Evolutionary conservation across 2,113 vertebrate species (phyloP).

Genomic region (Hyperoodon ampullatus): DNA sequence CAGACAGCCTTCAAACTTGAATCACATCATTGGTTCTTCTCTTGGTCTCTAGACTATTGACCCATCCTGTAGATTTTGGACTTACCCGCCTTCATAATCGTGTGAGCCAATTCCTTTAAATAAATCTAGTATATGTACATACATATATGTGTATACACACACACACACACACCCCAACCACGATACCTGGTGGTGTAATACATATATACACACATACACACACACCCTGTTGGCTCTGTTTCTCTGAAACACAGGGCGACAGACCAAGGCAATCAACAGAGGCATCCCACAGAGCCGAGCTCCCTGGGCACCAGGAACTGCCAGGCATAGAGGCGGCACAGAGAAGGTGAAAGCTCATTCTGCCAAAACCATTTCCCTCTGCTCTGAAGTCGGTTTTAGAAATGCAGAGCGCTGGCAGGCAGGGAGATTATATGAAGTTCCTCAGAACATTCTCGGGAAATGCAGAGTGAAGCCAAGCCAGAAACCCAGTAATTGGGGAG

Average conservation of each 20-base stretch:
- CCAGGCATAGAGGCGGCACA: not conserved
- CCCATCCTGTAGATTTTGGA: not conserved
- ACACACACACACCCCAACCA: not conserved
- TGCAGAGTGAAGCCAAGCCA: not conserved
- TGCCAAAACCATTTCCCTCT: not conserved
- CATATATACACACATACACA: not conserved
- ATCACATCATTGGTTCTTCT: not conserved
- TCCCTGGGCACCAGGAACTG: not conserved
- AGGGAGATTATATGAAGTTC: not conserved
- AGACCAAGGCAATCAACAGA: not conserved
- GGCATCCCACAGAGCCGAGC: not conserved
- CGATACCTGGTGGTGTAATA: not conserved
- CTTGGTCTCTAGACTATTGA: not conserved
- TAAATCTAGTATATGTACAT: not conserved
- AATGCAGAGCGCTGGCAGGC: not conserved
- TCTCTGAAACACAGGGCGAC: not conserved
- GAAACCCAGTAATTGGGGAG: not conserved
- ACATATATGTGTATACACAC: too few relatives aligned
- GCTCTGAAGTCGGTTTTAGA: not conserved
- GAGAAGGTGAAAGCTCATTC: not conserved
- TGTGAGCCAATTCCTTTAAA: not conserved
- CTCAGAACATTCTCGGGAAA: not conserved
- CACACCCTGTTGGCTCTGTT: not conserved
- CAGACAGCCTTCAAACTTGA: not conserved
- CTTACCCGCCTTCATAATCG: not conserved